A percentile compares a stretch with the other conserved stretches of the same genome.
Conservation (phyloP, 2,888 invertebrate genomes). For the Proisotoma minuta region DNA sequence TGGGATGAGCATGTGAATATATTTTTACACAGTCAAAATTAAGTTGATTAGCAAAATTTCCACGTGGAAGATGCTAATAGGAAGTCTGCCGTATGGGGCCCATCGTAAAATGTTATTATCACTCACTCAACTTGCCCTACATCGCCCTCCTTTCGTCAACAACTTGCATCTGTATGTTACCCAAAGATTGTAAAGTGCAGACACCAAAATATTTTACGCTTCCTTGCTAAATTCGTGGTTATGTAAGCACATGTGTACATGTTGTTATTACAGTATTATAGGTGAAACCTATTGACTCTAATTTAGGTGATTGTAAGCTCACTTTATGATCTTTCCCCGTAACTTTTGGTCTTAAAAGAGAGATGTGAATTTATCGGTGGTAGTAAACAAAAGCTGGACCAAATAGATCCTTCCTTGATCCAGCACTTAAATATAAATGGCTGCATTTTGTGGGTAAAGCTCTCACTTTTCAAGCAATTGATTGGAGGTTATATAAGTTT, state of each 20-base stretch:
- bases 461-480: not conserved
- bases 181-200: not conserved
- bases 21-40: too few relatives aligned
- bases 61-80: not conserved
- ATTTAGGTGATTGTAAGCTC: too few relatives aligned
- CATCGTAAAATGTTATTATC: constrained; percentile 30
- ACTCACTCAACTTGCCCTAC: constrained; percentile 32
- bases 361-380: too few relatives aligned
- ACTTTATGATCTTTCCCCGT: too few relatives aligned
- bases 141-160: constrained; percentile 4
- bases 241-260: too few relatives aligned
- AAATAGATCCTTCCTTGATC: not conserved
- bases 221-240: too few relatives aligned
- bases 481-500: not conserved
- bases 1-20: not conserved
- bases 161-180: too few relatives aligned
- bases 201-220: not conserved
- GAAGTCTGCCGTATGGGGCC: constrained; percentile 8
- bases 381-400: too few relatives aligned
- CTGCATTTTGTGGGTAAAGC: not conserved
- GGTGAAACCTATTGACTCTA: too few relatives aligned
- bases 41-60: constrained; percentile 9
- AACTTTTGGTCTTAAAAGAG: too few relatives aligned
- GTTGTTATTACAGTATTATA: too few relatives aligned
- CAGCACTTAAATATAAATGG: not conserved